Conservation (phyloP, 2,888 invertebrate species). For the Deladenus siricidicola region DNA sequence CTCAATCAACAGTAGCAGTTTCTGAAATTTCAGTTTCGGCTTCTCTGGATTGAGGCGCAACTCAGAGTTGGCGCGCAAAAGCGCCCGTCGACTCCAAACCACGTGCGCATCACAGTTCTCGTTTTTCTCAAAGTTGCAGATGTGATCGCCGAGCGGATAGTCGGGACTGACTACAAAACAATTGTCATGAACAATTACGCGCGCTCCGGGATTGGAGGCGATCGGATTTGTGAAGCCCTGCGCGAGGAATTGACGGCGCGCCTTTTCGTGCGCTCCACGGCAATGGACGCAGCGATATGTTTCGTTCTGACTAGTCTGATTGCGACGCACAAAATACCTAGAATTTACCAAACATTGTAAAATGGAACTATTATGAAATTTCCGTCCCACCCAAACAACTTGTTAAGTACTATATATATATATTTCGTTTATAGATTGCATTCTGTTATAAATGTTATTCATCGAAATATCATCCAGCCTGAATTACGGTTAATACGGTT, state of each 20-base stretch:
- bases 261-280: slow-evolving; percentile 13
- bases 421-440: too few relatives aligned
- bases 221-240: neutral
- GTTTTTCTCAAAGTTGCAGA: slow-evolving; percentile 26
- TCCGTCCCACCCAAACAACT: too few relatives aligned
- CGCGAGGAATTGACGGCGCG: neutral
- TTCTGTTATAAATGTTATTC: too few relatives aligned
- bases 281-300: slow-evolving; percentile 28
- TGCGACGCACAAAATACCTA: slow-evolving; percentile 24
- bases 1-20: slow-evolving; percentile 20
- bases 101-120: slow-evolving; percentile 9
- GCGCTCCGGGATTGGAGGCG: slow-evolving; percentile 20
- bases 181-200: slow-evolving; percentile 21
- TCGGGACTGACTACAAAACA: slow-evolving; percentile 27
- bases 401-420: too few relatives aligned
- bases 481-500: too few relatives aligned
- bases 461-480: too few relatives aligned
- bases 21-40: slow-evolving; percentile 23
- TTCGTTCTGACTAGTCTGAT: slow-evolving; percentile 20
- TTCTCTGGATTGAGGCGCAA: slow-evolving; percentile 22
- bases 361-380: too few relatives aligned
- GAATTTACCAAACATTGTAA: too few relatives aligned
- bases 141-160: slow-evolving; percentile 22
- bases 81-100: slow-evolving; percentile 21
- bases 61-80: slow-evolving; percentile 25